Conservation (phyloP, 2,888 invertebrate species). For the Hypselothyrea guttata region DNA sequence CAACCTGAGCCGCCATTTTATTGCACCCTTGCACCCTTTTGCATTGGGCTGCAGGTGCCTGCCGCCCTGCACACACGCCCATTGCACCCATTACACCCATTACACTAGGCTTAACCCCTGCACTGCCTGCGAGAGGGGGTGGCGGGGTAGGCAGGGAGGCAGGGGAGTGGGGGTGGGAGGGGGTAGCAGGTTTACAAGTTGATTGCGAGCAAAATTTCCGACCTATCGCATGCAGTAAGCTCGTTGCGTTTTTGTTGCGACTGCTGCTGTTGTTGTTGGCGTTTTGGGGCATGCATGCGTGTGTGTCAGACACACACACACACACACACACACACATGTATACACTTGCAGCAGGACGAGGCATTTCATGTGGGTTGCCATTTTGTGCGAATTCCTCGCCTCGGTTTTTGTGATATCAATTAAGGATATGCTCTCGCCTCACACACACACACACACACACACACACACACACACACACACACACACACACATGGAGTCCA, state of each 20-base stretch:
- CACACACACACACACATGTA: constrained; percentile 12
- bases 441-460: no score
- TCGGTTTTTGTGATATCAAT: constrained; percentile 79
- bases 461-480: constrained; percentile 35
- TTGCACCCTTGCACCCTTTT: no score
- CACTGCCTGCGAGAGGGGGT: constrained; percentile 1
- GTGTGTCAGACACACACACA: constrained; percentile 37
- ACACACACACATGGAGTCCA: constrained; percentile 35
- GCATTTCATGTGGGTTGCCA: constrained; percentile 49
- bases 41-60: no score
- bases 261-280: constrained; percentile 27
- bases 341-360: constrained; percentile 5
- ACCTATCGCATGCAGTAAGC: constrained; percentile 73
- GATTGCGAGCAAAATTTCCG: constrained; percentile 72
- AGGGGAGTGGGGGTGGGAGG: constrained; percentile 5
- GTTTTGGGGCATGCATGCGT: constrained; percentile 50
- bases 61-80: constrained; percentile 46
- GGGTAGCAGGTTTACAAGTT: constrained; percentile 46
- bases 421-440: constrained; percentile 77
- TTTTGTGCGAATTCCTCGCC: constrained; percentile 70
- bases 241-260: constrained; percentile 61
- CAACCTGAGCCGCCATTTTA: constrained; percentile 66
- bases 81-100: neutral
- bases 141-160: neutral
- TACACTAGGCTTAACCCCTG: constrained; percentile 3